Conservation (phyloP, 2,888 invertebrate genomes). For the Chloroclysta siterata region DNA sequence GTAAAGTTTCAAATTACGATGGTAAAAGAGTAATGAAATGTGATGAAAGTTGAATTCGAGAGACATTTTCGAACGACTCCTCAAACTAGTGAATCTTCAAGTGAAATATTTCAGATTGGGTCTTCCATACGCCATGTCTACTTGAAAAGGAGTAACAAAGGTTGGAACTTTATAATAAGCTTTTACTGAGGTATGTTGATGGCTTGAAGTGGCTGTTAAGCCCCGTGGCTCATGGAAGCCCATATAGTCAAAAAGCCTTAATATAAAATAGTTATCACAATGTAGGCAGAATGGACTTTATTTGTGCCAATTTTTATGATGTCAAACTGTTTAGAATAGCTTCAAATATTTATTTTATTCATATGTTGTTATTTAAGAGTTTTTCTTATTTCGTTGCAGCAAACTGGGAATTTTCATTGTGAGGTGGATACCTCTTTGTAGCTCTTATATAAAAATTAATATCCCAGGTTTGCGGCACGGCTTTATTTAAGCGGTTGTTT, state of each 20-base stretch:
- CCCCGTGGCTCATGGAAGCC: conserved; percentile 12
- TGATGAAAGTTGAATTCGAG: conserved; percentile 6
- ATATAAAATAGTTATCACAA: conserved; percentile 25
- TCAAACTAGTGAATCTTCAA: conserved; percentile 21
- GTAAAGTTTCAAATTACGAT: too few relatives aligned
- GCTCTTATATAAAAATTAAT: too few relatives aligned
- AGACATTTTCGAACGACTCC: conserved; percentile 7
- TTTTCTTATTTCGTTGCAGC: conserved; percentile 47
- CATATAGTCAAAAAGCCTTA: conserved; percentile 12
- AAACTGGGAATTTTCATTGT: conserved; percentile 46
- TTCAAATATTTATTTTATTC: conserved; percentile 62
- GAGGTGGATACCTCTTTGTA: neutral
- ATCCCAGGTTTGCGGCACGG: conserved; percentile 51
- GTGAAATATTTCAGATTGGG: conserved; percentile 14
- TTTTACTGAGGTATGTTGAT: neutral
- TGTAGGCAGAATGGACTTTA: conserved; percentile 34
- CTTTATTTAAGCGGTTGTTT: conserved; percentile 37
- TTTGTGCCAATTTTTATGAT: conserved; percentile 44
- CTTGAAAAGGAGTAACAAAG: neutral
- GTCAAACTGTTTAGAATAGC: conserved; percentile 41
- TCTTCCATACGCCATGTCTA: conserved; percentile 13
- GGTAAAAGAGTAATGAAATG: neutral
- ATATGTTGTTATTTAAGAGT: conserved; percentile 64
- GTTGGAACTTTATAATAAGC: neutral
- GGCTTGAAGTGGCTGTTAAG: conserved; percentile 6